Conservation (phyloP, 2,888 invertebrate species). For the Trachelus iudaicus region DNA sequence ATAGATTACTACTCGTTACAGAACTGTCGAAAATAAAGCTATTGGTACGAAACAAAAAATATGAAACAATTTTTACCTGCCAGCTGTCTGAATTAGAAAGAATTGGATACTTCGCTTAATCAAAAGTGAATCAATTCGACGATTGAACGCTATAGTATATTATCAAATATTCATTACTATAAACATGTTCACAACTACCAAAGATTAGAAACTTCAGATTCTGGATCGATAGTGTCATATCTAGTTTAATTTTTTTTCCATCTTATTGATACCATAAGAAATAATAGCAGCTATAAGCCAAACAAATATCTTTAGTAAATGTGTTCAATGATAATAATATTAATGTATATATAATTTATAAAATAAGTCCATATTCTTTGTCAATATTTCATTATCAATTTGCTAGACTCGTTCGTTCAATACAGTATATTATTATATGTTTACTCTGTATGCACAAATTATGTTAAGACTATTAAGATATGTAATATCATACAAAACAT, state of each 20-base stretch:
- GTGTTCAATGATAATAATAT: background rate
- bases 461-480: background rate
- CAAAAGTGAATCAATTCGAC: background rate
- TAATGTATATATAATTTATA: background rate
- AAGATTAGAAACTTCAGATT: background rate
- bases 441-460: background rate
- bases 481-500: background rate
- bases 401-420: background rate
- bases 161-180: too few species aligned
- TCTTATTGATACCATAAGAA: background rate
- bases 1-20: slow-evolving; percentile 13
- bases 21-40: slow-evolving; percentile 34
- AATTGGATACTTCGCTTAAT: background rate
- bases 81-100: background rate
- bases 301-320: background rate
- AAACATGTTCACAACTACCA: background rate
- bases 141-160: too few species aligned
- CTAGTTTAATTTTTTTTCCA: background rate
- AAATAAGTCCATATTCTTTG: background rate
- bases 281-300: background rate
- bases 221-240: background rate
- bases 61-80: slow-evolving; percentile 22
- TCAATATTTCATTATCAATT: background rate
- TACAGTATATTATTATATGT: background rate
- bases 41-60: slow-evolving; percentile 10